Percentiles rank a stretch among this genome's conserved stretches.
Evolutionary conservation across 2,888 invertebrate genomes (phyloP).

Genomic region (Nomada ferruginata): DNA sequence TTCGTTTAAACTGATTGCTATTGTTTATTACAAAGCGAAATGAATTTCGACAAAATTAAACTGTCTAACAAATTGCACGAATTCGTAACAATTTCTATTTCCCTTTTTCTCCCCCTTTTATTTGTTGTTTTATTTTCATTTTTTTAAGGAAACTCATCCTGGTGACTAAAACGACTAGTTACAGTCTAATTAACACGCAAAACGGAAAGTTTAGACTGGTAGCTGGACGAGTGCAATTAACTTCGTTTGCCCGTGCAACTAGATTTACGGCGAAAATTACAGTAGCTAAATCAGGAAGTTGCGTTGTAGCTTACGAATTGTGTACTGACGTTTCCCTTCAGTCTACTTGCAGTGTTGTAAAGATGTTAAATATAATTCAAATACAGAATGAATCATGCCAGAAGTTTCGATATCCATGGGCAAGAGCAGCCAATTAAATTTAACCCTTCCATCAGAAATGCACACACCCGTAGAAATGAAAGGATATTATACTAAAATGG

Average conservation of each 20-base stretch:
- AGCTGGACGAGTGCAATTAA: slow-evolving; percentile 12
- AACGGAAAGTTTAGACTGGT: slow-evolving; percentile 10
- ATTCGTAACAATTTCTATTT: slow-evolving; percentile 22
- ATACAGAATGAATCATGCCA: too few relatives aligned
- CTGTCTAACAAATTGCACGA: slow-evolving; percentile 15
- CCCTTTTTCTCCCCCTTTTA: neutral
- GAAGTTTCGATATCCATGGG: too few relatives aligned
- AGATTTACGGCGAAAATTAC: slow-evolving; percentile 11
- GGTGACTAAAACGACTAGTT: slow-evolving; percentile 25
- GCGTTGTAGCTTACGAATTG: neutral
- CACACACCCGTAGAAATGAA: too few relatives aligned
- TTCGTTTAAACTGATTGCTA: too few relatives aligned
- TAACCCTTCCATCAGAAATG: too few relatives aligned
- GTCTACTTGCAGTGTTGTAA: neutral
- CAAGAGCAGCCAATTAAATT: too few relatives aligned
- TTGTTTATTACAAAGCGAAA: neutral
- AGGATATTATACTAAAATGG: too few relatives aligned
- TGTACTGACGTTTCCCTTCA: neutral
- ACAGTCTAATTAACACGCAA: slow-evolving; percentile 29
- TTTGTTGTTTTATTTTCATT: neutral
- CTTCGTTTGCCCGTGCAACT: neutral
- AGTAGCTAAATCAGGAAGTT: slow-evolving; percentile 30
- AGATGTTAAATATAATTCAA: too few relatives aligned
- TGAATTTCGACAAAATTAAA: neutral
- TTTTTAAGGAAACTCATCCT: slow-evolving; percentile 2